Percentiles rank a stretch among this genome's conserved stretches.
These are phyloP conservation scores for Oreochromis mossambicus DNA, from an alignment of 2,797 vertebrate species.

Conservation along the genomic window DNA sequence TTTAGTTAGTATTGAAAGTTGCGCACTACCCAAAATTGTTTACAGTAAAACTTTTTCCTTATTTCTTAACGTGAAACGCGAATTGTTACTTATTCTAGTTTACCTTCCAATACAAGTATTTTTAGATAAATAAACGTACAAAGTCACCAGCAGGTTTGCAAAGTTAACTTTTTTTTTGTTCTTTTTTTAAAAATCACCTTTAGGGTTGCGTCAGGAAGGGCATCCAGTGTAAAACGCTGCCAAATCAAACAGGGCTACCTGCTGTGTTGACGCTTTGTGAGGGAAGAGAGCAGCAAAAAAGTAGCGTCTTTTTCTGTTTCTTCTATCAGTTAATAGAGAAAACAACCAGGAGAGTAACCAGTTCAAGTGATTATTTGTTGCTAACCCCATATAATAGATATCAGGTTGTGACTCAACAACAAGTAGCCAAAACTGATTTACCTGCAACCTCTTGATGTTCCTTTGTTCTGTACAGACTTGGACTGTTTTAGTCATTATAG, in stretches of 20 bases:
- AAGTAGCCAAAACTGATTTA: neutral
- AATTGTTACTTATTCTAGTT: neutral
- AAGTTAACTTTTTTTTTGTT: neutral
- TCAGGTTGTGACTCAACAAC: neutral
- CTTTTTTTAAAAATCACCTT: accelerated
- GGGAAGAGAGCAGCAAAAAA: neutral
- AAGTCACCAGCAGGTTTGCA: neutral
- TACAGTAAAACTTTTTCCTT: neutral
- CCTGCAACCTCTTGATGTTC: neutral
- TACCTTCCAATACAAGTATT: neutral
- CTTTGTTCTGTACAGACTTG: neutral
- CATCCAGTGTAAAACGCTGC: neutral
- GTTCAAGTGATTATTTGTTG: neutral
- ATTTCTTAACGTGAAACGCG: accelerated
- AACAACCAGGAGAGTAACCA: neutral
- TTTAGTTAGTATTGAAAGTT: neutral
- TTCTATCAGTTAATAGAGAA: neutral
- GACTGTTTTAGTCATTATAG: neutral
- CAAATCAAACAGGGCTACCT: neutral
- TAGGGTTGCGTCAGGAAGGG: neutral
- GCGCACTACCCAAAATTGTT: neutral
- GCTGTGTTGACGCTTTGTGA: too few relatives aligned
- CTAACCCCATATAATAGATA: neutral
- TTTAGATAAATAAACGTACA: neutral
- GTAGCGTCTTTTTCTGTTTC: neutral